A percentile compares a stretch with the other conserved stretches of the same genome.
phyloP scores from a whole-genome alignment of 2,888 invertebrate species.

The Hermaeophaga mercurialis region DNA sequence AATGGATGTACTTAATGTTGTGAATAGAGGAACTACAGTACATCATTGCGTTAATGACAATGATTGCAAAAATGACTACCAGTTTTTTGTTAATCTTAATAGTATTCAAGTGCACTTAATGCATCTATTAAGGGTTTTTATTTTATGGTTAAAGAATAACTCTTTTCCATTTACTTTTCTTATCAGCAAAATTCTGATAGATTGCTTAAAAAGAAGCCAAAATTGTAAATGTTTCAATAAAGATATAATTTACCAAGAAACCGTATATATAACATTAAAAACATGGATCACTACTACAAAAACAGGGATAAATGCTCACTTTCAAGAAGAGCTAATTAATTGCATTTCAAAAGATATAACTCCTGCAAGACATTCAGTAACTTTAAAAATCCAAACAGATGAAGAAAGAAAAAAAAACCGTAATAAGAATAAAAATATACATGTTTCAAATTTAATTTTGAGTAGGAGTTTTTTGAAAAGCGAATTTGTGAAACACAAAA shows the following conservation, averaged over 20 bases:
- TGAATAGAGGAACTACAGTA: slow-evolving; percentile 33
- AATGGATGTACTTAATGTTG: slow-evolving; percentile 35
- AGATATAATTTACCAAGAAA: slow-evolving; percentile 28
- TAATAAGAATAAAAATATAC: not conserved
- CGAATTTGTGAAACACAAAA: slow-evolving; percentile 4
- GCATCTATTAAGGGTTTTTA: slow-evolving; percentile 35
- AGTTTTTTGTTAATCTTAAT: slow-evolving; percentile 36
- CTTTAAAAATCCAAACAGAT: slow-evolving; percentile 11
- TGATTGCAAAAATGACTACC: slow-evolving; percentile 30
- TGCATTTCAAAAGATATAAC: slow-evolving; percentile 40
- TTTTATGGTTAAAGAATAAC: slow-evolving; percentile 39
- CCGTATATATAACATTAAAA: slow-evolving; percentile 34
- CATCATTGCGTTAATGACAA: slow-evolving; percentile 37
- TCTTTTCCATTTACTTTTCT: slow-evolving; percentile 40
- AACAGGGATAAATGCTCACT: slow-evolving; percentile 37
- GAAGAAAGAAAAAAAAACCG: not conserved
- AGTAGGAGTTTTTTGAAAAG: not conserved
- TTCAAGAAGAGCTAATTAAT: slow-evolving; percentile 36
- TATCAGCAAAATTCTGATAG: slow-evolving; percentile 39
- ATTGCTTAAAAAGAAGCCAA: slow-evolving; percentile 36
- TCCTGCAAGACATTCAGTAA: slow-evolving; percentile 27
- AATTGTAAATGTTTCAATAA: slow-evolving; percentile 39
- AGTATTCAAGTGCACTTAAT: slow-evolving; percentile 37
- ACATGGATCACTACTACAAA: slow-evolving; percentile 37
- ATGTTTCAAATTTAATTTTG: too few relatives aligned